phyloP scores from a whole-genome alignment of 2,113 vertebrate genomes.

The Hipposideros armiger region DNA sequence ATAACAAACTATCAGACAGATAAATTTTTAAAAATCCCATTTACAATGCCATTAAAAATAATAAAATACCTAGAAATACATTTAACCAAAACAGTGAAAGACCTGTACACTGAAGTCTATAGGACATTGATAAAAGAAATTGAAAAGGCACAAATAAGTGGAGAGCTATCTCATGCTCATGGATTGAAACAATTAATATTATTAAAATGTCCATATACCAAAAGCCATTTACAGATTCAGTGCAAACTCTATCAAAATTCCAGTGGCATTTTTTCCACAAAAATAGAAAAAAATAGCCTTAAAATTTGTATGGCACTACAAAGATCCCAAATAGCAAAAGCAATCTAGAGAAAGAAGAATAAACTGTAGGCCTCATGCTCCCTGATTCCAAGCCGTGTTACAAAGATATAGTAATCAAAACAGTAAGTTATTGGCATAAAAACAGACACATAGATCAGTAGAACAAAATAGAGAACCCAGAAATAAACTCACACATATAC shows the following conservation, averaged over 20 bases:
- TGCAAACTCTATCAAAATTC: background rate
- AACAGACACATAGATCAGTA: background rate
- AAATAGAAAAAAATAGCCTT: background rate
- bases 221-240: background rate
- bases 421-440: background rate
- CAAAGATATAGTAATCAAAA: background rate
- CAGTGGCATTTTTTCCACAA: background rate
- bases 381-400: background rate
- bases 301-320: background rate
- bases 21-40: background rate
- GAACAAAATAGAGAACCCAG: background rate
- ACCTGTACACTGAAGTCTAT: background rate
- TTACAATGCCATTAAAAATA: background rate
- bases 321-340: background rate
- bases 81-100: background rate
- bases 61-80: background rate
- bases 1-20: background rate
- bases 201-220: background rate
- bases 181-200: background rate
- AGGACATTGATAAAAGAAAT: background rate
- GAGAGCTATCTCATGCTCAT: background rate
- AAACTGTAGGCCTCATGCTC: background rate
- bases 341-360: too few relatives aligned
- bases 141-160: background rate
- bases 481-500: background rate